Evolutionary conservation across 2,888 invertebrate genomes (phyloP).

Genomic region (Hypomecis punctinalis): DNA sequence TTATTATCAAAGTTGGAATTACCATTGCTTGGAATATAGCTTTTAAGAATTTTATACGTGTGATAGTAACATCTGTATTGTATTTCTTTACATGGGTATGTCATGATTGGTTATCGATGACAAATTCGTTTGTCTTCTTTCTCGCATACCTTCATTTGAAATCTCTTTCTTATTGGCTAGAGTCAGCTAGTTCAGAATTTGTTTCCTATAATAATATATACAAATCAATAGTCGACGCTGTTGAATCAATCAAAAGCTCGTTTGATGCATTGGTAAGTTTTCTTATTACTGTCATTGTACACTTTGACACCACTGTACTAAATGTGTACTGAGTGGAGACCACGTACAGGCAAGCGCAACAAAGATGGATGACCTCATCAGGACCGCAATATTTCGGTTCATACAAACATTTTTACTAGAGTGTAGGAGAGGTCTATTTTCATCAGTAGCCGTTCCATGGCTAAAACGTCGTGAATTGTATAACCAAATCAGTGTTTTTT

Average conservation of each 20-base stretch:
- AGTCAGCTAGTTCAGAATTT: background rate
- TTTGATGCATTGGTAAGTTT: constrained; percentile 5
- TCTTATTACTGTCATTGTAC: background rate
- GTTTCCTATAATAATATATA: background rate
- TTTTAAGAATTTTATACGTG: background rate
- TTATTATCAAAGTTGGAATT: background rate
- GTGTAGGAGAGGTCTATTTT: no score
- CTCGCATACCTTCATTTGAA: background rate
- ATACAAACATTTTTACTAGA: no score
- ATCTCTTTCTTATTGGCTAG: background rate
- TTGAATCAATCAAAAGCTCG: no score
- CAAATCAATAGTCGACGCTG: constrained; percentile 3
- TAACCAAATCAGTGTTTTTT: no score
- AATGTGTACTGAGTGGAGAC: no score
- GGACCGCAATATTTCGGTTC: no score
- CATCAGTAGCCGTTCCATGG: no score
- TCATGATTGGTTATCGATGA: background rate
- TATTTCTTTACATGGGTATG: background rate
- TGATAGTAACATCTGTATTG: background rate
- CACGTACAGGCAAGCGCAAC: no score
- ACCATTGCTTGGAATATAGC: background rate
- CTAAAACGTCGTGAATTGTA: no score
- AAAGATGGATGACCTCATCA: no score
- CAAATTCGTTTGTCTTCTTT: constrained; percentile 2
- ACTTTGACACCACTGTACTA: no score